Evolutionary conservation across 2,888 invertebrate species (phyloP).

Genomic region (Matsumyia berberina): DNA sequence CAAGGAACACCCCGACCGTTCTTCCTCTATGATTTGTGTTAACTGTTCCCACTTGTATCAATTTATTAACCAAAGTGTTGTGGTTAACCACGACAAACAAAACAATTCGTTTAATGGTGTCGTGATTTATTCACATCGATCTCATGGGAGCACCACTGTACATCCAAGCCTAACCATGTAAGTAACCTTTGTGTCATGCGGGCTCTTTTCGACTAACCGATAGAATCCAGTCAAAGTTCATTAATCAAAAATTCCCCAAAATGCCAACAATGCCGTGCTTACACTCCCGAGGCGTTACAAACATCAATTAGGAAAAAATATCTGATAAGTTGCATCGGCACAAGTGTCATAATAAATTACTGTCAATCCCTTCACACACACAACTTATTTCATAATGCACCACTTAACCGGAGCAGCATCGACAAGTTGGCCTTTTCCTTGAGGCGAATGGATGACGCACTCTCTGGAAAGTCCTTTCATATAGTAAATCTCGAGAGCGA

Average conservation of each 20-base stretch:
- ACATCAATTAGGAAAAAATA: constrained; percentile 8
- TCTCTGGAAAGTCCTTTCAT: constrained; percentile 45
- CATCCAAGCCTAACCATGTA: constrained; percentile 25
- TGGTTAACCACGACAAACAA: constrained; percentile 1
- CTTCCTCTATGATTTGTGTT: not conserved
- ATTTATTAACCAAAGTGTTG: constrained; percentile 5
- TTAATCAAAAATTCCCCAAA: constrained; percentile 35
- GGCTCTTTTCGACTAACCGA: not conserved
- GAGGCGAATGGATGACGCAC: constrained; percentile 16
- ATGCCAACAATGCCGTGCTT: constrained; percentile 2
- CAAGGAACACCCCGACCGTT: not conserved
- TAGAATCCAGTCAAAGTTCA: constrained; percentile 1
- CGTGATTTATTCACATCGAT: constrained; percentile 37
- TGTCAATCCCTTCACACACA: constrained; percentile 3
- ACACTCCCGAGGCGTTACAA: not conserved
- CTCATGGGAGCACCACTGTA: constrained; percentile 24
- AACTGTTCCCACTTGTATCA: constrained; percentile 1
- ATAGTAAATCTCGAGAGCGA: constrained; percentile 15
- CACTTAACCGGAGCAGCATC: constrained; percentile 20
- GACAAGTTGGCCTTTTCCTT: not conserved
- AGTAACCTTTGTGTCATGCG: constrained; percentile 18
- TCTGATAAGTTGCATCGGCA: not conserved
- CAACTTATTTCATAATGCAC: constrained; percentile 9
- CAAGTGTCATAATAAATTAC: constrained; percentile 23
- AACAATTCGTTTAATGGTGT: constrained; percentile 23